Conservation (phyloP, 2,797 vertebrate species). For the Corythornis leucogaster region DNA sequence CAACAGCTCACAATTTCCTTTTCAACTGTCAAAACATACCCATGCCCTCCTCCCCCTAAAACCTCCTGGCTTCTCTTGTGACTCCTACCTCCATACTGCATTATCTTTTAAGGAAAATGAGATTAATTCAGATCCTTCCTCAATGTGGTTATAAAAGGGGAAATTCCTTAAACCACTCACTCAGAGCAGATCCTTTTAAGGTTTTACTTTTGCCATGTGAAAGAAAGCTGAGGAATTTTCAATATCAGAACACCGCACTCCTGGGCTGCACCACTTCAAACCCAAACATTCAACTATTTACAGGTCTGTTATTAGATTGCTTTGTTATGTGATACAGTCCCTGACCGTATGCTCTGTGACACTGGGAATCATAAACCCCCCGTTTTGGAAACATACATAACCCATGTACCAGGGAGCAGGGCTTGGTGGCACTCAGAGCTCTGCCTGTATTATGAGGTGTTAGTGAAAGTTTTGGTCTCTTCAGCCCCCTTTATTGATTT, state of each 20-base stretch:
- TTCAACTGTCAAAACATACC: background rate
- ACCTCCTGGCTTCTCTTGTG: background rate
- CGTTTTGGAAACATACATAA: conserved; percentile 51
- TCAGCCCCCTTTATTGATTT: conserved; percentile 57
- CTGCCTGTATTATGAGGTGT: conserved; percentile 65
- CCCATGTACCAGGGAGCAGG: conserved; percentile 28
- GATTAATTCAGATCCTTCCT: background rate
- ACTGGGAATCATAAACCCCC: conserved; percentile 27
- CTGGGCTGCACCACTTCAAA: conserved; percentile 22
- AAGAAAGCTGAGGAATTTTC: conserved; percentile 38
- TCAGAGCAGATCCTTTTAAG: background rate
- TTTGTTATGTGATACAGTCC: conserved; percentile 37
- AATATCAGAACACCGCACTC: background rate
- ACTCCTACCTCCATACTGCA: background rate
- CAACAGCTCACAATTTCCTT: background rate
- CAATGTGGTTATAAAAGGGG: background rate
- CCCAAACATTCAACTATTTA: conserved; percentile 24
- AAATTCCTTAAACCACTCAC: background rate
- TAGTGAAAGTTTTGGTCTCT: conserved; percentile 64
- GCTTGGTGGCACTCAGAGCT: conserved; percentile 40
- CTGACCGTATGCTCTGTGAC: background rate
- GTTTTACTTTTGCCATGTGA: background rate
- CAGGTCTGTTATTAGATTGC: conserved; percentile 24
- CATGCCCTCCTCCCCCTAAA: background rate
- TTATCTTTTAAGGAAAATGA: background rate